Evolutionary conservation across 53 echinoderm and acorn worm species (phyloP).

Genomic region (Henricia sp.): DNA sequence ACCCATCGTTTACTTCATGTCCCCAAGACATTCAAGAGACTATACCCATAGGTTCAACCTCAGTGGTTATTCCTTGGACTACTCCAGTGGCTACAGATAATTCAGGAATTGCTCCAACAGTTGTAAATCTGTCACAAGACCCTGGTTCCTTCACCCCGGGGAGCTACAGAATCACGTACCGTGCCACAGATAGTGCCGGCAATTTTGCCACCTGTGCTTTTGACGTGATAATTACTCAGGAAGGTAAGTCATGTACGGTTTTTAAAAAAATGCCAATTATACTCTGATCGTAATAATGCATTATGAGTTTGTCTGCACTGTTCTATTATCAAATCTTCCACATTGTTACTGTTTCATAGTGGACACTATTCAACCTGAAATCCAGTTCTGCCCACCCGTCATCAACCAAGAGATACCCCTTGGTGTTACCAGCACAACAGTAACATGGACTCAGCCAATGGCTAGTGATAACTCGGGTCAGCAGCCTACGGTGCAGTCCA

Average conservation of each 20-base stretch:
- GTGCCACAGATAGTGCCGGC: slow-evolving; percentile 10
- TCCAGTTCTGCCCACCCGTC: not conserved
- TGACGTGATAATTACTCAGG: not conserved
- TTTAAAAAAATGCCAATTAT: too few species aligned
- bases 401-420: not conserved
- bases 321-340: too few species aligned
- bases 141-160: not conserved
- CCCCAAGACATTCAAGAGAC: not conserved
- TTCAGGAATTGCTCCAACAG: not conserved
- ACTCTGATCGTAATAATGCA: too few species aligned
- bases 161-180: slow-evolving; percentile 12
- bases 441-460: not conserved
- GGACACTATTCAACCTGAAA: not conserved
- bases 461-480: slow-evolving; percentile 19
- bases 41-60: not conserved
- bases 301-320: too few species aligned
- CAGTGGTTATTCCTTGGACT: not conserved
- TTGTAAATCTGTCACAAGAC: not conserved
- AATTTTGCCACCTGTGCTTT: slow-evolving; percentile 10
- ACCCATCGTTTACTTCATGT: not conserved
- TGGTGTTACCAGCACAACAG: not conserved
- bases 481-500: not conserved
- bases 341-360: too few species aligned
- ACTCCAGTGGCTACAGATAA: slow-evolving; percentile 1
- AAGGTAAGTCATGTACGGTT: not conserved